Evolutionary conservation across 2,113 vertebrate species (phyloP).

Genomic region (Merops nubicus): DNA sequence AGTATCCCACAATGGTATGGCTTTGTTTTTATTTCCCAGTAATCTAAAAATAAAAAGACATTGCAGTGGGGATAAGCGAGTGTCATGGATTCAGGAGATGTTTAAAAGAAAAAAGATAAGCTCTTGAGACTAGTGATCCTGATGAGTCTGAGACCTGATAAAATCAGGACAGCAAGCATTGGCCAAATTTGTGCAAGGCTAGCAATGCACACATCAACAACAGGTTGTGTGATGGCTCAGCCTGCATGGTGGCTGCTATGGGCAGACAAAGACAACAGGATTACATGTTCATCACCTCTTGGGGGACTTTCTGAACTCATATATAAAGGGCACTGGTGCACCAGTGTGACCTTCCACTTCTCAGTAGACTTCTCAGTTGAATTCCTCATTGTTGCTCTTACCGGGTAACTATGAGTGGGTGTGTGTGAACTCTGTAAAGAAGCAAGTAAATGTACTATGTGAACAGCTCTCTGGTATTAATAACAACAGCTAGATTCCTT

Average conservation of each 20-base stretch:
- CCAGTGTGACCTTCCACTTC: background rate
- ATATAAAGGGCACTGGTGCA: background rate
- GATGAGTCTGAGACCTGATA: background rate
- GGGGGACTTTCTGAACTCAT: background rate
- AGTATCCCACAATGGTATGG: background rate
- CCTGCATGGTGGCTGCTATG: background rate
- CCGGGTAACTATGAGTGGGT: background rate
- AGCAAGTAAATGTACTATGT: background rate
- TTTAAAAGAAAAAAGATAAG: background rate
- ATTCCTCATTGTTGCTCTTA: background rate
- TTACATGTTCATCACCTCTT: background rate
- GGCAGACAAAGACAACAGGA: background rate
- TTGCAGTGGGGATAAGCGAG: fast-evolving
- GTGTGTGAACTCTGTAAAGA: background rate
- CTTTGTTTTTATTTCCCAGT: background rate
- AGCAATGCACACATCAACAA: background rate
- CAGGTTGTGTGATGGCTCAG: background rate
- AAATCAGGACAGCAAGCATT: background rate
- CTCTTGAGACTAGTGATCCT: background rate
- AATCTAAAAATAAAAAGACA: background rate
- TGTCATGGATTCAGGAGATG: too few species aligned
- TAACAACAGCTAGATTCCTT: background rate
- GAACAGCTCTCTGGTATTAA: background rate
- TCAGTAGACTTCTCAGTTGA: background rate
- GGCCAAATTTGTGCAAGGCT: background rate